These are phyloP conservation scores for Ganaspis sp. DNA, from an alignment of 1,140 invertebrate species.

Conservation along the genomic window DNA sequence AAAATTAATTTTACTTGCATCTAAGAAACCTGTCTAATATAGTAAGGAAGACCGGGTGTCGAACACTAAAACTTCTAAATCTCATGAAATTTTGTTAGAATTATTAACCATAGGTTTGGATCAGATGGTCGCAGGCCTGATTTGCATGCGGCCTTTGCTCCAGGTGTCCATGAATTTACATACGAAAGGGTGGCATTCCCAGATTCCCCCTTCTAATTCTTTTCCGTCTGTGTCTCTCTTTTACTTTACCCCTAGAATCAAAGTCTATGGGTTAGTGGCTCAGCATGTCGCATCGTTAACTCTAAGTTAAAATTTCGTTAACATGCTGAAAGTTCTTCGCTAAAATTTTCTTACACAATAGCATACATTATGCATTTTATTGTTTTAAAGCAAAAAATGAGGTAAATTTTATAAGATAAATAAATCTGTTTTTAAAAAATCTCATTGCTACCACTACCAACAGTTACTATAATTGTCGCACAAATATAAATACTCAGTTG, in stretches of 20 bases:
- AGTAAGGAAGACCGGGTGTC: neutral
- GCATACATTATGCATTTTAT: neutral
- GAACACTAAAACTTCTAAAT: neutral
- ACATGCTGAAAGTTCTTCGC: slow-evolving; percentile 30
- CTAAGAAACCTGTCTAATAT: neutral
- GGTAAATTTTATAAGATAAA: too few relatives aligned
- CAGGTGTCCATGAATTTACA: slow-evolving; percentile 73
- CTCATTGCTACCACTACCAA: too few relatives aligned
- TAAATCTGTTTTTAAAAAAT: too few relatives aligned
- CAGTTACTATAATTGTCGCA: too few relatives aligned
- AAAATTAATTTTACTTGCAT: neutral
- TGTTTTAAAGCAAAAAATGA: too few relatives aligned
- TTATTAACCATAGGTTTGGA: slow-evolving; percentile 36
- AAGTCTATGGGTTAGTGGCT: slow-evolving; percentile 68
- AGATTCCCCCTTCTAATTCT: slow-evolving; percentile 44
- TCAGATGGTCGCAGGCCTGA: slow-evolving; percentile 60
- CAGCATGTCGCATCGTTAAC: slow-evolving; percentile 66
- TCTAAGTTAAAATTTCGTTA: slow-evolving; percentile 61
- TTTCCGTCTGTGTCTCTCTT: slow-evolving; percentile 38
- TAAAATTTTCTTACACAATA: neutral
- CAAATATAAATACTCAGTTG: too few relatives aligned
- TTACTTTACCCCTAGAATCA: slow-evolving; percentile 48
- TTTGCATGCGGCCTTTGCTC: slow-evolving; percentile 72
- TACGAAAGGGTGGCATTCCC: slow-evolving; percentile 71
- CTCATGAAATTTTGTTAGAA: slow-evolving; percentile 10